Evolutionary conservation across 2,797 vertebrate genomes (phyloP), one percentile per base, ranked within the genome.

Genomic region (Epinephelus malabaricus): DNA sequence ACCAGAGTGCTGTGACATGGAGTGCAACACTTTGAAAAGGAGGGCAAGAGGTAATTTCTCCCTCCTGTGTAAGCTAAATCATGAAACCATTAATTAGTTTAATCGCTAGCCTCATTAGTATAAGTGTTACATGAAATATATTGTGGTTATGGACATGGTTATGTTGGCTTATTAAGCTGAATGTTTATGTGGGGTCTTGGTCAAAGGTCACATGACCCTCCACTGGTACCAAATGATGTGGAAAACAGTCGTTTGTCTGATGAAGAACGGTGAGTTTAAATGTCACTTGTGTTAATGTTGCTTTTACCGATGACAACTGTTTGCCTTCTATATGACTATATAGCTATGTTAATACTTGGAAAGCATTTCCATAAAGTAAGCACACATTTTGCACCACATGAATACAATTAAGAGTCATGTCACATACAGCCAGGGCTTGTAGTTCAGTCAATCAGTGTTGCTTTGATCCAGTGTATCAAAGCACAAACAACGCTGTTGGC

Each of bases 401-500:
- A 74, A 56, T 66, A 46, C 15, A 51, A 63, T 84, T 60, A 47
- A 4, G 56, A 81, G 30, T 73, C 56, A 2, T 14, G 25, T 64
- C 53, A 47, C 73, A 46, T 4, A 27, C 38, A 61, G 45, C 5
- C 49, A 17, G 56, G 19, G 43, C 15, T 62, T 43, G 61, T 66
- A 50, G 38, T 43, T 45, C 61, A 43, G 19, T 51, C 45, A 38
- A 19, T 71, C 77, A 63, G n/a, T 49, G 34, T 4, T 40, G 43
- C 61, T 81, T 83, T 83, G 64, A 76, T 73, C 38, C 50, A 25
- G 6, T 61, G 43, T 55, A 74, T 81, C 46, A 66, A 76, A 79
- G 75, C 64, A 18, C 30, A 63, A 77, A 69, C 27, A 73, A 60
- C 1, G 2, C 56, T 50, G 55, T 58, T 13, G 55, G 67, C 14